Evolutionary conservation across 1,140 invertebrate species (phyloP).

Genomic region (Drosophila subobscura): DNA sequence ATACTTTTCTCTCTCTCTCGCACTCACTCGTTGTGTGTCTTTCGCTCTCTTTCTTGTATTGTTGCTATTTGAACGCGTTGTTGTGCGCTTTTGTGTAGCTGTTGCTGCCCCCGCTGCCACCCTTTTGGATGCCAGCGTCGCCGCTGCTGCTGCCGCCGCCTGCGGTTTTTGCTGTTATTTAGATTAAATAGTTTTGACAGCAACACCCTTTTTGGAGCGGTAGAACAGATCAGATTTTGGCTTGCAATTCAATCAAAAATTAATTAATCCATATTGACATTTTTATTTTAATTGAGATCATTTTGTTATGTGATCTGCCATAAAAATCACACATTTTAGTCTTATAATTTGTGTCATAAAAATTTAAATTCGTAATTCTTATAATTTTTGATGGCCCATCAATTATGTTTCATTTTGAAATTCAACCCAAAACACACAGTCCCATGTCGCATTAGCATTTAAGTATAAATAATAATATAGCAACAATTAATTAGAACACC

Average conservation of each 20-base stretch:
- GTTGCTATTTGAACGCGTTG: conserved; percentile 45
- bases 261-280: background rate
- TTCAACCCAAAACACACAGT: conserved; percentile 14
- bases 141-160: conserved; percentile 45
- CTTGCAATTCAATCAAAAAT: conserved; percentile 22
- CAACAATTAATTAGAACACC: conserved; percentile 43
- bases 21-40: conserved; percentile 19
- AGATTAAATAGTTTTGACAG: conserved; percentile 81
- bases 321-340: conserved; percentile 21
- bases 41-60: conserved; percentile 34
- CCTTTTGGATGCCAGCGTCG: conserved; percentile 8
- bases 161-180: conserved; percentile 69
- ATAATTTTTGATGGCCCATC: conserved; percentile 44
- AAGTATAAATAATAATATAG: conserved; percentile 44
- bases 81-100: conserved; percentile 66
- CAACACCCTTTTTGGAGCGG: conserved; percentile 23
- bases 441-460: conserved; percentile 37
- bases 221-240: background rate
- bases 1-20: background rate
- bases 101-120: conserved; percentile 30
- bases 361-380: conserved; percentile 12
- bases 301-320: conserved; percentile 9
- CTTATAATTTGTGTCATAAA: background rate
- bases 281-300: too few relatives aligned
- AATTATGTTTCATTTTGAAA: conserved; percentile 38